Percentiles rank a stretch among this genome's conserved stretches.
Conservation (phyloP, 2,888 invertebrate species). For the Leucophora obtusa region DNA sequence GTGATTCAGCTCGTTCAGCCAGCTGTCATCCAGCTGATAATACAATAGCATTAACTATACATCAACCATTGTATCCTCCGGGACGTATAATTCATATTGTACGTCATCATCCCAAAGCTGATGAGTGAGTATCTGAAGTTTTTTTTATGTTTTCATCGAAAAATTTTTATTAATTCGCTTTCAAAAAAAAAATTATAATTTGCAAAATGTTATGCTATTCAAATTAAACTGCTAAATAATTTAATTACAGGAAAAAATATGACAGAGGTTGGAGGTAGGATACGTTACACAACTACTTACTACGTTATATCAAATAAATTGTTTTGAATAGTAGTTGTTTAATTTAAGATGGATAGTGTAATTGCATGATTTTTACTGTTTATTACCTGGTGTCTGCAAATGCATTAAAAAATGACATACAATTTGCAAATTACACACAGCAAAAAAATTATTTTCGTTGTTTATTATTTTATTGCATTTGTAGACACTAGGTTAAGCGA, state of each 20-base stretch:
- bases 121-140: slow-evolving; percentile 83
- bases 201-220: slow-evolving; percentile 35
- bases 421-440: too few species aligned
- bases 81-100: slow-evolving; percentile 92
- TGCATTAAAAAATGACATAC: too few species aligned
- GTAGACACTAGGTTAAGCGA: too few species aligned
- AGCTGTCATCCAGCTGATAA: slow-evolving; percentile 84
- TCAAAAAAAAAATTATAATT: slow-evolving; percentile 18
- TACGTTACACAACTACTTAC: slow-evolving; percentile 27
- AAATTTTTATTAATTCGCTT: neutral
- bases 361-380: slow-evolving; percentile 26
- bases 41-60: slow-evolving; percentile 87
- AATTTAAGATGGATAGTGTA: slow-evolving; percentile 7
- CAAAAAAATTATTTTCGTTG: too few species aligned
- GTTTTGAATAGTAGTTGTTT: neutral
- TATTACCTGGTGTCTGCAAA: too few species aligned
- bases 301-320: neutral
- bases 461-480: too few species aligned
- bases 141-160: slow-evolving; percentile 6
- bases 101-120: slow-evolving; percentile 88
- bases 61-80: slow-evolving; percentile 90
- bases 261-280: slow-evolving; percentile 88
- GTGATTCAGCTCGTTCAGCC: slow-evolving; percentile 82
- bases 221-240: slow-evolving; percentile 56
- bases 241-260: slow-evolving; percentile 84